Base-by-base conservation (phyloP, 2,888 invertebrate species). In the Zhengitettix transpicula region DNA sequence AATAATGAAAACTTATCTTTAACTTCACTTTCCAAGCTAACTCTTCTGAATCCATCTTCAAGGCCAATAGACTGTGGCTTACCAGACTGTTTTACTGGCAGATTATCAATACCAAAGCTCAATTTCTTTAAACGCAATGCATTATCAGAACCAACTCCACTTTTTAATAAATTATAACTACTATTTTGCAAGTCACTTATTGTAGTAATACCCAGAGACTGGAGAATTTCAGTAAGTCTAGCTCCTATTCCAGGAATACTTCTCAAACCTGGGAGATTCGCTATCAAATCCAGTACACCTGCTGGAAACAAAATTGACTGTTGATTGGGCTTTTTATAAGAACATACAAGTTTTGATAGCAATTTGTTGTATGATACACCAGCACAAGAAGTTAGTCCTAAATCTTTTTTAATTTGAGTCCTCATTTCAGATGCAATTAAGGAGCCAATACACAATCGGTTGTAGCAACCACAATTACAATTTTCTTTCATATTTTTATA, bases 311-410 rank as follows among this genome's bases (percentile, higher is more conserved):
- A 75, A 40, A 84, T 78, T 0, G 90, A 89, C 72, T 92, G 91
- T 68, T 89, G 82, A 71, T 90, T 85, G 9, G 92, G 91, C 71
- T 89, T 89, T 69, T 88, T 78, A 58, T 69, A 68, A 9, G 65
- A 63, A 15, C 71, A 69, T 1, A 70, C 83, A 64, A 92, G 73
- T 74, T 92, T 92, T 3, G 91, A 85, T 68, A 91, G 72, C 61
- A 91, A 72, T 74, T 92, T 92, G 71, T 91, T 92, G 67, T 89
- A 86, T 42, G 87, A 84, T 63, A 91, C 80, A 56, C 92, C 92
- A 44, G 89, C 89, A 75, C 89, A 88, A 66, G 83, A 82, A 2
- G 89, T 89, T 62, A 89, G 78, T 58, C 84, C 82, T 65, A 90
- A 74, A 64, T 86, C 83, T 61, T 79, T 75, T 65, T 76, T 77